Evolutionary conservation across 2,113 vertebrate genomes (phyloP).

Genomic region (Rhineura floridana): DNA sequence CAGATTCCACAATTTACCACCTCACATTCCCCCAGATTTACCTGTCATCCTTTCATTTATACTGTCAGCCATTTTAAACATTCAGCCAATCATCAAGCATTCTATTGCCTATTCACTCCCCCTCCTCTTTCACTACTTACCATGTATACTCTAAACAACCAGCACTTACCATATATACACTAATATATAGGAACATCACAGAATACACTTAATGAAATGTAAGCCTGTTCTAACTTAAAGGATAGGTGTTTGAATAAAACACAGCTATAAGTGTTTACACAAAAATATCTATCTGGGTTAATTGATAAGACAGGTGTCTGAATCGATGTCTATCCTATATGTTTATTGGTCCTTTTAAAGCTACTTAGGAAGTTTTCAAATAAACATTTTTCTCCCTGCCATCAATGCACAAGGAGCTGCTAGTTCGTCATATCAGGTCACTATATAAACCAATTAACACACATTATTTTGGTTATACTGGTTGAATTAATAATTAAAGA

Average conservation of each 20-base stretch:
- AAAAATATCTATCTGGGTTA: constrained; percentile 1
- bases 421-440: not conserved
- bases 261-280: constrained; percentile 5
- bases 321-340: constrained; percentile 31
- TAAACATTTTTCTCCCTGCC: not conserved
- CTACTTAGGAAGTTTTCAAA: constrained; percentile 8
- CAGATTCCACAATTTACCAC: too few relatives aligned
- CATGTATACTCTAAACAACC: too few relatives aligned
- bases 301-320: constrained; percentile 20
- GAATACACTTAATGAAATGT: constrained; percentile 52
- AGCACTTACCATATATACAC: too few relatives aligned
- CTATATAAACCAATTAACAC: not conserved
- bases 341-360: constrained; percentile 6
- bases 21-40: too few relatives aligned
- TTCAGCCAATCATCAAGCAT: too few relatives aligned
- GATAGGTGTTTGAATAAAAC: constrained; percentile 23
- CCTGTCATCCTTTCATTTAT: too few relatives aligned
- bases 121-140: too few relatives aligned
- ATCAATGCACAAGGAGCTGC: not conserved
- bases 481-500: constrained; percentile 22
- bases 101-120: too few relatives aligned
- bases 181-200: too few relatives aligned
- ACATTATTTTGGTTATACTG: constrained; percentile 20
- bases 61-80: too few relatives aligned
- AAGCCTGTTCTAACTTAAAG: constrained; percentile 33